Base-by-base conservation (phyloP, 2,113 vertebrate genomes). In the Jacana jacana region DNA sequence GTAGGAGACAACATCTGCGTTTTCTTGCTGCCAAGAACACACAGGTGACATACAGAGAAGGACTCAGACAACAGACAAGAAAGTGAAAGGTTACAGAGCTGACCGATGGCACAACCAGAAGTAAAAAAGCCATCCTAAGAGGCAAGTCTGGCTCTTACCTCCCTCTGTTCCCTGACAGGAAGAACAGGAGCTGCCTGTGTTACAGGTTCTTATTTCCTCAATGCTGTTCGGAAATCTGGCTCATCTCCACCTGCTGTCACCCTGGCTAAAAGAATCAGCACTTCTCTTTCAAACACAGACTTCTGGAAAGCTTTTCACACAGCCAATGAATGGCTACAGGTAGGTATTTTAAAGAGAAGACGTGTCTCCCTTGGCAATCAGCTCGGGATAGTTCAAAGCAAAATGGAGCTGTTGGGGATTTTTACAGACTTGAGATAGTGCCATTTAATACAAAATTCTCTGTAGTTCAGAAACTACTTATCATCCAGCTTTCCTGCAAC, bases 21-120 rank as follows among this genome's bases (percentile, higher is more conserved):
- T n/a, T n/a, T n/a, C n/a, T n/a, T n/a, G n/a, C n/a, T 95, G 89
- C 70, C 79, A 85, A 89, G 65, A 25, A 75, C 92, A 86, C 69
- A 86, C 20, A 94, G 79, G 31, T 28, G 22, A 91, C 0, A 2
- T 19, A 90, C 46, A 91, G 72, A 94, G 76, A 75, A 91, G 33
- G 33, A 55, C 44, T 72, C 23, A 44, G 48, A 87, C 86, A 46
- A 89, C 46, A 94, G 80, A 37, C 33, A 91, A 79, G 57, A 89
- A 85, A 94, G 27, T 6, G 23, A 81, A 61, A 92, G 35, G 22
- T 89, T 58, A 75, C 3, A 80, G 81, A 92, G 39, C 30, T 60
- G 37, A 75, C 48, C 57, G 76, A 18, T 14, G 31, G 35, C 39
- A 72, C 24, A 71, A n/a, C 1, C 61, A 92, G 81, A 81, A 89